Conservation (phyloP, 2,797 vertebrate genomes). For the Cirrhinus molitorella region DNA sequence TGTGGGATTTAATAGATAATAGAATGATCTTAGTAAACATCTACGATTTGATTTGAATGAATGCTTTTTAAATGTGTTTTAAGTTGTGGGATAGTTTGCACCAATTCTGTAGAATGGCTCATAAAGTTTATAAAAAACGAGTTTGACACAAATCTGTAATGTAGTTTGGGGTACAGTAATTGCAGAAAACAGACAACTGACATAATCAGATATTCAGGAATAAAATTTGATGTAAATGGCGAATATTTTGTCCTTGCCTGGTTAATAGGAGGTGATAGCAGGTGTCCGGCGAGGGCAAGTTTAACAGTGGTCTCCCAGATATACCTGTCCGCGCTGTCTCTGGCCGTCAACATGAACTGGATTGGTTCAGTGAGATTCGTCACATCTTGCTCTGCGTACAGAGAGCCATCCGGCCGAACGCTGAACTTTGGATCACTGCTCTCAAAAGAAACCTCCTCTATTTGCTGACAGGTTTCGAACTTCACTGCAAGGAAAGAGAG, state of each 20-base stretch:
- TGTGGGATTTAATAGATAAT: too few species aligned
- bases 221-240: not conserved
- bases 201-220: not conserved
- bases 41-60: too few species aligned
- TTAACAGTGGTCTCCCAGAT: slow-evolving; percentile 89
- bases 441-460: slow-evolving; percentile 83
- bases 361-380: slow-evolving; percentile 86
- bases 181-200: too few species aligned
- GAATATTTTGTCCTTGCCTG: slow-evolving; percentile 71
- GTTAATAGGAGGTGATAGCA: slow-evolving; percentile 73
- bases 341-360: slow-evolving; percentile 87
- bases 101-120: too few species aligned
- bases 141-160: too few species aligned
- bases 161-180: too few species aligned
- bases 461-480: slow-evolving; percentile 89
- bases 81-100: too few species aligned
- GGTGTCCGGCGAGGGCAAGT: slow-evolving; percentile 84
- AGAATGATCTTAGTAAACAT: too few species aligned
- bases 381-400: slow-evolving; percentile 84
- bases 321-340: slow-evolving; percentile 75
- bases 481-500: slow-evolving; percentile 78
- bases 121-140: too few species aligned
- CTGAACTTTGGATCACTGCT: slow-evolving; percentile 90
- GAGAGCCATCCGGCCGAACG: slow-evolving; percentile 84
- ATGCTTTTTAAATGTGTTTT: too few species aligned